A percentile compares a stretch with the other conserved stretches of the same genome.
phyloP scores from a whole-genome alignment of 2,797 vertebrate genomes.

The Cuculus canorus region DNA sequence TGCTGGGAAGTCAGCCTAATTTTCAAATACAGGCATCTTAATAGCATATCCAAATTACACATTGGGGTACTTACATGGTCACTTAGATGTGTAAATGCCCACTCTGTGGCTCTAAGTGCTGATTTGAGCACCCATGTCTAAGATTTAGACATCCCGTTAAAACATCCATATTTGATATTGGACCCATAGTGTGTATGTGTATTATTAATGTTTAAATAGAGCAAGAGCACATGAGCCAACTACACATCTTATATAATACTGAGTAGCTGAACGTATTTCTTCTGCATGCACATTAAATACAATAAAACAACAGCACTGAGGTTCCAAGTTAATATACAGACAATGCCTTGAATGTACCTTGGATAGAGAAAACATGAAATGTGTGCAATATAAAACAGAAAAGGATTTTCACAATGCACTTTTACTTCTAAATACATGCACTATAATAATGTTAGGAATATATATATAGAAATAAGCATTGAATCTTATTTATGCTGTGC shows the following conservation, averaged over 20 bases:
- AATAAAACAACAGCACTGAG: not conserved
- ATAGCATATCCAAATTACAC: not conserved
- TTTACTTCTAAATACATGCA: not conserved
- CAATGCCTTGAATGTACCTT: not conserved
- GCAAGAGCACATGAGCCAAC: not conserved
- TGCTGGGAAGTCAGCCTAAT: constrained; percentile 35
- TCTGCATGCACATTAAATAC: not conserved
- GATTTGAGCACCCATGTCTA: not conserved
- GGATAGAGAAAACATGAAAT: not conserved
- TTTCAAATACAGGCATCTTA: constrained; percentile 22
- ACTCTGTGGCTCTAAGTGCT: constrained; percentile 8
- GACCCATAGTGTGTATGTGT: not conserved
- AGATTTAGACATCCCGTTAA: constrained; percentile 37
- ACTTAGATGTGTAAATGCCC: constrained; percentile 30
- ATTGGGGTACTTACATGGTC: constrained; percentile 24
- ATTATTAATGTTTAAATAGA: constrained; percentile 26
- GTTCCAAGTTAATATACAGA: not conserved
- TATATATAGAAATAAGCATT: not conserved
- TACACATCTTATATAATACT: not conserved
- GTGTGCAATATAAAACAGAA: not conserved
- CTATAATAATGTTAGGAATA: not conserved
- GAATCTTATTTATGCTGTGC: not conserved
- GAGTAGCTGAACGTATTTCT: not conserved
- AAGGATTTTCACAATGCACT: not conserved
- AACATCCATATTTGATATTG: constrained; percentile 20